Conservation (phyloP, 2,888 invertebrate genomes). For the Oxyteleia sp. region DNA sequence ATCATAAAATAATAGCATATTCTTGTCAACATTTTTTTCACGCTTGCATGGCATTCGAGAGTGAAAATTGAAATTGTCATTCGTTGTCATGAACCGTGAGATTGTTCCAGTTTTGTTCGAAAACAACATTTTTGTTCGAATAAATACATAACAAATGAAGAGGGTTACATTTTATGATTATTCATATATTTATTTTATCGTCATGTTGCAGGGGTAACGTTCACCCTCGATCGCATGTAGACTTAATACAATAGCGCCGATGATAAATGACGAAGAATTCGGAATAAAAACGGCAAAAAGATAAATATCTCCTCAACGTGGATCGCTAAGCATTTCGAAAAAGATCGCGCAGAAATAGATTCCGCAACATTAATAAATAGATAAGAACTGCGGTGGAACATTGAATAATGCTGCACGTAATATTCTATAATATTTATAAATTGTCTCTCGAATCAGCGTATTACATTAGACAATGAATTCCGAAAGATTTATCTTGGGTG, state of each 20-base stretch:
- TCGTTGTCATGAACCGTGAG: constrained; percentile 7
- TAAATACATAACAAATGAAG: constrained; percentile 41
- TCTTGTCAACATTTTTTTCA: neutral
- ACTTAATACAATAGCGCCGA: too few relatives aligned
- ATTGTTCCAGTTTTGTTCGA: constrained; percentile 32
- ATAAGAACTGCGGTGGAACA: too few relatives aligned
- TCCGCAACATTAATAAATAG: too few relatives aligned
- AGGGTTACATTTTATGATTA: constrained; percentile 37
- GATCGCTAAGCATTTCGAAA: too few relatives aligned
- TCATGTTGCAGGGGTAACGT: too few relatives aligned
- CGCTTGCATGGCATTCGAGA: neutral
- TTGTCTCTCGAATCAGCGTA: constrained; percentile 44
- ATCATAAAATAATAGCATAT: too few relatives aligned
- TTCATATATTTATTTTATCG: constrained; percentile 51
- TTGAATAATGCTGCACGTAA: constrained; percentile 44
- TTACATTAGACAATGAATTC: constrained; percentile 32
- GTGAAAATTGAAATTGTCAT: constrained; percentile 1
- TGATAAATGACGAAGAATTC: too few relatives aligned
- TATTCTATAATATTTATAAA: constrained; percentile 63
- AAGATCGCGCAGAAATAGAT: too few relatives aligned
- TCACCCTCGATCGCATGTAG: too few relatives aligned
- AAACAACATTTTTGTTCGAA: constrained; percentile 38
- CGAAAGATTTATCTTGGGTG: constrained; percentile 33
- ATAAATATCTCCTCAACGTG: too few relatives aligned
- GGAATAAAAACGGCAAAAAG: too few relatives aligned